A percentile compares a stretch with the other conserved stretches of the same genome.
Conservation (phyloP, 2,113 vertebrate species). For the Xiphophorus hellerii region DNA sequence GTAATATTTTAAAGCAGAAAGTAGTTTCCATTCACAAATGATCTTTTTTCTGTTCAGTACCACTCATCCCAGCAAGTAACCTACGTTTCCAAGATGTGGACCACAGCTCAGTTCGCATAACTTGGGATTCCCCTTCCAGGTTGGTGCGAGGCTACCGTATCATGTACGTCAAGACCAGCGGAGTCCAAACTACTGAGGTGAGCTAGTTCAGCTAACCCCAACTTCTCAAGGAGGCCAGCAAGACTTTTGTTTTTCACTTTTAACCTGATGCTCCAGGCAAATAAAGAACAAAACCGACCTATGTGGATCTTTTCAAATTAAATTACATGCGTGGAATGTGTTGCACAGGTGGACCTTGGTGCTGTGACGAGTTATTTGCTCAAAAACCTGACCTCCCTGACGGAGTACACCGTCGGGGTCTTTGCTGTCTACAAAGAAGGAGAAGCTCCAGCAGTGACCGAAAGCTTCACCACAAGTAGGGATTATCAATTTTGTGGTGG, state of each 20-base stretch:
- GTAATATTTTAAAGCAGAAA: neutral
- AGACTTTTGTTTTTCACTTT: neutral
- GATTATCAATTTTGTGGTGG: neutral
- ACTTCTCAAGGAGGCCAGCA: too few species aligned
- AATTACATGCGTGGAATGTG: neutral
- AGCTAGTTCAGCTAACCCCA: neutral
- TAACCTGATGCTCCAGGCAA: neutral
- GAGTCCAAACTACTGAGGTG: constrained; percentile 91
- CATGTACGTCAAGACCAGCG: constrained; percentile 88
- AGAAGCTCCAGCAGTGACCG: constrained; percentile 88
- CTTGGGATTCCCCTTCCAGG: constrained; percentile 87
- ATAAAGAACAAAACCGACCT: neutral
- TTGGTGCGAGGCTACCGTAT: constrained; percentile 87
- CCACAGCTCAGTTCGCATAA: constrained; percentile 86
- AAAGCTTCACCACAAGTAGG: constrained; percentile 90
- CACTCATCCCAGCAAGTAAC: constrained; percentile 85
- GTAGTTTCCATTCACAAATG: neutral
- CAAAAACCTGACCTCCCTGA: constrained; percentile 85
- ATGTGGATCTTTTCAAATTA: neutral
- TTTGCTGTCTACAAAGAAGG: constrained; percentile 91
- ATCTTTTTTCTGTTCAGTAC: constrained; percentile 75
- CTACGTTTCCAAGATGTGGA: constrained; percentile 87
- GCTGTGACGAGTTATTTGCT: constrained; percentile 83
- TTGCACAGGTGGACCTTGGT: constrained; percentile 87
- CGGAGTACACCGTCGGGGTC: constrained; percentile 89